Conservation (phyloP, 1,140 invertebrate genomes). For the Palaemon carinicauda region DNA sequence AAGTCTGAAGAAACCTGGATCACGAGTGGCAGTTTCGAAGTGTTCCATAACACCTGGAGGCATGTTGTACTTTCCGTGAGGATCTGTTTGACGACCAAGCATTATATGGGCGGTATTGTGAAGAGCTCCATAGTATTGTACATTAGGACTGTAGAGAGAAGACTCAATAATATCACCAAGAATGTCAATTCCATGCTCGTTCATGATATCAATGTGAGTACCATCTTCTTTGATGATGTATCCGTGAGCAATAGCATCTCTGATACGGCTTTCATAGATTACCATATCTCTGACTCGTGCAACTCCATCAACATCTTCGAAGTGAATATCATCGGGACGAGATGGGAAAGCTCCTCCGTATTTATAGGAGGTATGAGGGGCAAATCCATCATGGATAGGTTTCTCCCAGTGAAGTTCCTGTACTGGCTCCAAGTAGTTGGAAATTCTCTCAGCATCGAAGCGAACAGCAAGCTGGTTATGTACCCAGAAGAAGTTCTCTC, state of each 20-base stretch:
- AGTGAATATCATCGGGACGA: not conserved
- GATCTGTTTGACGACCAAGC: not conserved
- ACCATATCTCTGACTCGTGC: not conserved
- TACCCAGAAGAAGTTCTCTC: not conserved
- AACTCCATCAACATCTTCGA: not conserved
- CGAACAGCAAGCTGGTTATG: not conserved
- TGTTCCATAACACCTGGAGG: not conserved
- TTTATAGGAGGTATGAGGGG: not conserved
- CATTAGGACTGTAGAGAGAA: not conserved
- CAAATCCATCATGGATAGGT: not conserved
- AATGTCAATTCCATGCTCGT: not conserved
- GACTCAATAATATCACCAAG: not conserved
- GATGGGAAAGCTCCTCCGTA: not conserved
- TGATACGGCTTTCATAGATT: not conserved
- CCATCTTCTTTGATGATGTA: not conserved
- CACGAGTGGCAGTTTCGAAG: not conserved
- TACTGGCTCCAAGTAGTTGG: not conserved
- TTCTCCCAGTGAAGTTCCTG: not conserved
- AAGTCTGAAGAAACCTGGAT: not conserved
- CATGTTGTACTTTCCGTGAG: not conserved
- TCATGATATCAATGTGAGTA: not conserved
- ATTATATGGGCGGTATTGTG: not conserved
- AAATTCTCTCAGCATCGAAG: not conserved
- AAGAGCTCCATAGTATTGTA: not conserved
- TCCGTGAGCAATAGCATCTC: not conserved